Percentiles rank a stretch among this genome's conserved stretches.
Evolutionary conservation across 2,797 vertebrate species (phyloP).

Genomic region (Sparus aurata): DNA sequence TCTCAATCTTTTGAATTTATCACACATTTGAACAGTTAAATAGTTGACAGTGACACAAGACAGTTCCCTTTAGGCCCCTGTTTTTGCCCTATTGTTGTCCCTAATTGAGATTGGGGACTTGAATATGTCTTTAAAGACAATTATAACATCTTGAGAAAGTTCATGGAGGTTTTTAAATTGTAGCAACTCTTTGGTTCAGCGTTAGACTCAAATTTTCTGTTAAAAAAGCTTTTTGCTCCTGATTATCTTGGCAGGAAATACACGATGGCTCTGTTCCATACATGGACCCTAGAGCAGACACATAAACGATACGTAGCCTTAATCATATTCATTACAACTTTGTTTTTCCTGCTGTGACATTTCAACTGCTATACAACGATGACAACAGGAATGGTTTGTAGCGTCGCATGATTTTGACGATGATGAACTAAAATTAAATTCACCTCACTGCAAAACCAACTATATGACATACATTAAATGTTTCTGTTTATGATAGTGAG

Average conservation of each 20-base stretch:
- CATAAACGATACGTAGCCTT: neutral
- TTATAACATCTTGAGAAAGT: neutral
- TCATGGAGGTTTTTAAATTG: neutral
- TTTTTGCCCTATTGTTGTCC: neutral
- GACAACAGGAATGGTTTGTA: neutral
- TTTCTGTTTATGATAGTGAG: too few species aligned
- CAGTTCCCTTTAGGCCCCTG: neutral
- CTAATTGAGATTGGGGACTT: neutral
- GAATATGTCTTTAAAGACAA: neutral
- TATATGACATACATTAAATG: too few species aligned
- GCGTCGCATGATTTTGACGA: neutral
- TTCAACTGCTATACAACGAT: too few species aligned
- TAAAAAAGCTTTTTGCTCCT: neutral
- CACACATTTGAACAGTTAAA: neutral
- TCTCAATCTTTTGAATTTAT: neutral
- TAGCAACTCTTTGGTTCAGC: neutral
- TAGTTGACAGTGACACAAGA: neutral
- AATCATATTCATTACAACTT: neutral
- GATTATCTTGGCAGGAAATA: neutral
- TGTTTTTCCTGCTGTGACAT: too few species aligned
- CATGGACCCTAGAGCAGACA: neutral
- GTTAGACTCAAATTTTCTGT: neutral
- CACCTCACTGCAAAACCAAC: too few species aligned
- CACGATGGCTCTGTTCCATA: neutral
- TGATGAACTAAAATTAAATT: neutral